Evolutionary conservation across 2,888 invertebrate species (phyloP).

Genomic region (Tetranychus piercei): DNA sequence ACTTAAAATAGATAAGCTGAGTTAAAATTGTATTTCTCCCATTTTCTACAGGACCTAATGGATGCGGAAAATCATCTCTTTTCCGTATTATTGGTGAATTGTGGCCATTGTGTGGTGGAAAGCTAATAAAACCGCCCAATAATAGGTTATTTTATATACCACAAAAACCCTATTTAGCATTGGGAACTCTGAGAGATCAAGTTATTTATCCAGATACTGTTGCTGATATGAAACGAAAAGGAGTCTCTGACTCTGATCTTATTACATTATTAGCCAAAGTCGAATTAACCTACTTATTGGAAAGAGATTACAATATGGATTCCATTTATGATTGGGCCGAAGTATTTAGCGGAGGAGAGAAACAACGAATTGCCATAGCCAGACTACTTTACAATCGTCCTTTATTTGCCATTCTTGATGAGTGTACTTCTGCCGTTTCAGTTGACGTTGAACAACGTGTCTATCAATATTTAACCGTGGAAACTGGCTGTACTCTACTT

Average conservation of each 20-base stretch:
- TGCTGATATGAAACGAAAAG: conserved; percentile 53
- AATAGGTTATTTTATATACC: conserved; percentile 94
- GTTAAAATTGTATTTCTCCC: neutral
- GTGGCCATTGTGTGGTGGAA: conserved; percentile 90
- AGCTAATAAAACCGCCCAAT: conserved; percentile 68
- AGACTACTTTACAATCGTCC: conserved; percentile 89
- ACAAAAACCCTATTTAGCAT: conserved; percentile 29
- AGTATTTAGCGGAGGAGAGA: conserved; percentile 91
- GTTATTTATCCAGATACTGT: conserved; percentile 76
- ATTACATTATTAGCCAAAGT: conserved; percentile 56
- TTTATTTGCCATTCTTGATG: conserved; percentile 94
- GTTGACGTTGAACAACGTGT: conserved; percentile 95
- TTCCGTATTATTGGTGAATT: conserved; percentile 88
- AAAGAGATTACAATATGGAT: conserved; percentile 71
- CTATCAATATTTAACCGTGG: conserved; percentile 77
- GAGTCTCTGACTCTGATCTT: conserved; percentile 58
- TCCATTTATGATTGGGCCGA: conserved; percentile 97
- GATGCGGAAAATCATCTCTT: conserved; percentile 90
- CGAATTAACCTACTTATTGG: conserved; percentile 61
- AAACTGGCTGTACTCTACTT: conserved; percentile 22
- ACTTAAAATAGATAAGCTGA: neutral
- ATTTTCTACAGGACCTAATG: conserved; percentile 60
- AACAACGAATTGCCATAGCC: conserved; percentile 73
- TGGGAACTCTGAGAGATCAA: conserved; percentile 46
- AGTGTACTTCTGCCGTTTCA: conserved; percentile 95